Conservation (phyloP, 1,140 invertebrate genomes). For the Pentalonia nigronervosa region DNA sequence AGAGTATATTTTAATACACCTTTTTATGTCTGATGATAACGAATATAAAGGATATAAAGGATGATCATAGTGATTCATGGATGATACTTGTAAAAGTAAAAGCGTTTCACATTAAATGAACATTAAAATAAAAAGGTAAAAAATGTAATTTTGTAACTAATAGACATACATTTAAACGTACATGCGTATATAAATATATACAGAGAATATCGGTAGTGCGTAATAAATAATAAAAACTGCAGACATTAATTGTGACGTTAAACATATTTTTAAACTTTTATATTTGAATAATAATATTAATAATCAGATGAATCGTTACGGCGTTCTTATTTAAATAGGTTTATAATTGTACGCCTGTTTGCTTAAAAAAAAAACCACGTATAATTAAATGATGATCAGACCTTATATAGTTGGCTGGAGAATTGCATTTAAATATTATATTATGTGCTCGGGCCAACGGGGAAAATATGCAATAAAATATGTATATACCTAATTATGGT, state of each 20-base stretch:
- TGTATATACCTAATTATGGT: not conserved
- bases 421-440: not conserved
- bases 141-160: not conserved
- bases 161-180: not conserved
- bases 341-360: slow-evolving; percentile 42
- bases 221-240: not conserved
- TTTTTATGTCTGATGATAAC: not conserved
- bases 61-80: too few relatives aligned
- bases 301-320: slow-evolving; percentile 17
- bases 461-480: slow-evolving; percentile 32
- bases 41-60: too few relatives aligned
- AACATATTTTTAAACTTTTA: slow-evolving; percentile 20
- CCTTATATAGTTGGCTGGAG: not conserved
- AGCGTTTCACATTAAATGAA: not conserved
- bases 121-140: not conserved
- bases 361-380: not conserved
- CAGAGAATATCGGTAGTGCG: not conserved
- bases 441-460: not conserved
- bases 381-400: slow-evolving; percentile 40
- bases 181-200: not conserved
- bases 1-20: not conserved
- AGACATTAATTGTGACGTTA: slow-evolving; percentile 41
- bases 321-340: not conserved
- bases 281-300: slow-evolving; percentile 25
- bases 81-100: not conserved